These are phyloP conservation scores for Moxostoma hubbsi DNA, from an alignment of 2,797 vertebrate genomes.

Conservation along the genomic window DNA sequence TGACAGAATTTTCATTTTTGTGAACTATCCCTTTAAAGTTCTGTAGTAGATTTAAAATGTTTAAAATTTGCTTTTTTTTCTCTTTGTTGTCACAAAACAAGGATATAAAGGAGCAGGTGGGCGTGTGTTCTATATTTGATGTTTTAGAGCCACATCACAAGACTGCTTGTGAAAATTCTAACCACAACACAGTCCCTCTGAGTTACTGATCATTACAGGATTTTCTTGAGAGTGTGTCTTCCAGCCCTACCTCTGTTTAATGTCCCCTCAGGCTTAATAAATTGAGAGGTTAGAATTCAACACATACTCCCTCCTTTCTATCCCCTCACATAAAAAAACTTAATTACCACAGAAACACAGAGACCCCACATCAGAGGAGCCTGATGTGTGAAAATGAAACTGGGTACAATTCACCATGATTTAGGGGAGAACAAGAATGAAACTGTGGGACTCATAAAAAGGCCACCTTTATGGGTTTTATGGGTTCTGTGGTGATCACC, in stretches of 20 bases:
- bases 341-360: conserved; percentile 48
- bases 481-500: conserved; percentile 5
- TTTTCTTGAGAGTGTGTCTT: conserved; percentile 12
- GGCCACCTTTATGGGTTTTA: conserved; percentile 20
- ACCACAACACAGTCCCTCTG: conserved; percentile 13
- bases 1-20: too few species aligned
- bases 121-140: conserved; percentile 24
- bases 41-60: background rate
- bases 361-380: conserved; percentile 49
- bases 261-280: conserved; percentile 48
- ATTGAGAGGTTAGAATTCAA: conserved; percentile 30
- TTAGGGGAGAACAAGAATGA: conserved; percentile 16
- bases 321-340: conserved; percentile 6
- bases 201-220: conserved; percentile 11
- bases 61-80: too few species aligned
- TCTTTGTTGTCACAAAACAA: conserved; percentile 16
- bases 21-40: background rate
- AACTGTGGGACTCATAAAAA: conserved; percentile 9
- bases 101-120: conserved; percentile 3
- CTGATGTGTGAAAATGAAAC: conserved; percentile 24
- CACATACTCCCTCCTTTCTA: background rate
- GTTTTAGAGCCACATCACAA: conserved; percentile 15
- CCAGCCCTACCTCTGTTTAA: conserved; percentile 43
- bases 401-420: conserved; percentile 47
- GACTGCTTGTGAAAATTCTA: background rate